phyloP scores from a whole-genome alignment of 2,888 invertebrate genomes.

The Cryptocheilus praepositus region DNA sequence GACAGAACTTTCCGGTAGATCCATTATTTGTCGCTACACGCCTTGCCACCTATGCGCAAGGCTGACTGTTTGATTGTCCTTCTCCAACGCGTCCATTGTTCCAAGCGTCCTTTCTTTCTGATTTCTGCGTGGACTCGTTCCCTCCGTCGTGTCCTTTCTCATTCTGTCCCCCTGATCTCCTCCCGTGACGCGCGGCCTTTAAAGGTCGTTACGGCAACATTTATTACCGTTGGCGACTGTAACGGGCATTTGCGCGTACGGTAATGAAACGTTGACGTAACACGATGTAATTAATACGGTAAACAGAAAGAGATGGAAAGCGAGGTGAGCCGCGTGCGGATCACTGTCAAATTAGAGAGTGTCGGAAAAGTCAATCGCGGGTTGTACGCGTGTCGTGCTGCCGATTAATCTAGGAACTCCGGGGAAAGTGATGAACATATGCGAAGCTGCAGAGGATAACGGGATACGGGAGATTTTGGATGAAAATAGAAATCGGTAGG shows the following conservation, averaged over 20 bases:
- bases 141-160: slow-evolving; percentile 3
- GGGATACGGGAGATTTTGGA: too few relatives aligned
- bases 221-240: slow-evolving; percentile 35
- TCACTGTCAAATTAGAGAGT: too few relatives aligned
- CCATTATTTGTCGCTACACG: too few relatives aligned
- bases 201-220: slow-evolving; percentile 49
- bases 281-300: slow-evolving; percentile 10
- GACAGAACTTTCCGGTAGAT: too few relatives aligned
- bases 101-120: slow-evolving; percentile 9
- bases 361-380: too few relatives aligned
- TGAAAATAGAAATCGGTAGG: too few relatives aligned
- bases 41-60: too few relatives aligned
- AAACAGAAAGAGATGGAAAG: neutral
- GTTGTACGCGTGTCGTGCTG: too few relatives aligned
- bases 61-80: neutral
- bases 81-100: slow-evolving; percentile 21
- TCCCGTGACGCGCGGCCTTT: slow-evolving; percentile 43
- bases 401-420: too few relatives aligned
- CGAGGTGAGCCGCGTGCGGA: neutral
- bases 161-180: slow-evolving; percentile 9
- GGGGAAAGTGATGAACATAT: too few relatives aligned
- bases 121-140: slow-evolving; percentile 6
- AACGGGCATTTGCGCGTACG: slow-evolving; percentile 5
- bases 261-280: slow-evolving; percentile 14
- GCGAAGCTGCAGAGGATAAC: too few relatives aligned